These are phyloP conservation scores for Epinephelus awoara DNA, from an alignment of 2,797 vertebrate genomes.

Conservation along the genomic window DNA sequence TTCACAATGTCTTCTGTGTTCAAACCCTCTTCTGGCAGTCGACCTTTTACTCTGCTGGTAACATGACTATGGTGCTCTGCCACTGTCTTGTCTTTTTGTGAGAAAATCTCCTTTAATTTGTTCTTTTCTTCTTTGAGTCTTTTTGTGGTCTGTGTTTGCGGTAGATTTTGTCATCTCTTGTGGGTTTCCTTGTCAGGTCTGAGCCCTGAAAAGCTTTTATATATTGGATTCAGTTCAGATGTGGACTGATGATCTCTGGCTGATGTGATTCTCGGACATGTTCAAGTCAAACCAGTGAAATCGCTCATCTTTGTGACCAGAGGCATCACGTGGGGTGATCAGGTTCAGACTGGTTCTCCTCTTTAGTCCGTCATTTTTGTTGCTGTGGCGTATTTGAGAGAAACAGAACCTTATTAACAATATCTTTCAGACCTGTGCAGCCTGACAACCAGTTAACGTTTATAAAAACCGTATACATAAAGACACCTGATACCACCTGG, in stretches of 20 bases:
- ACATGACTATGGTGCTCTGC: not conserved
- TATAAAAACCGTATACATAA: too few relatives aligned
- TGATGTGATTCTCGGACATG: not conserved
- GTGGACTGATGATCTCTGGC: not conserved
- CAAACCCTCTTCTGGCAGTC: not conserved
- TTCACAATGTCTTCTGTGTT: not conserved
- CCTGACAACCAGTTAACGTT: too few relatives aligned
- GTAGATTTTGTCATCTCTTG: not conserved
- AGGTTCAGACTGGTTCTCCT: not conserved
- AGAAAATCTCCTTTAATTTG: not conserved
- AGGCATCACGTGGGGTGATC: not conserved
- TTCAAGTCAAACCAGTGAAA: not conserved
- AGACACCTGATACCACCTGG: too few relatives aligned
- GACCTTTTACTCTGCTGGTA: not conserved
- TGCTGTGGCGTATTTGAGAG: not conserved
- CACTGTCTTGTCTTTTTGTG: not conserved
- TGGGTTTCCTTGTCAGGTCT: not conserved
- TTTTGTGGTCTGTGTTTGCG: not conserved
- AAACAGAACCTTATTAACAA: not conserved
- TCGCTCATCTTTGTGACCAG: conserved; percentile 10
- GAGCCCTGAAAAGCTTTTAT: not conserved
- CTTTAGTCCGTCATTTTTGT: not conserved
- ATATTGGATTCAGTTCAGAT: too few relatives aligned
- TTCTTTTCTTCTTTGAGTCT: not conserved
- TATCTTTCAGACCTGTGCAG: not conserved